Percentiles rank a stretch among this genome's conserved stretches.
phyloP scores from a whole-genome alignment of 2,113 vertebrate genomes.

The Pipa parva region DNA sequence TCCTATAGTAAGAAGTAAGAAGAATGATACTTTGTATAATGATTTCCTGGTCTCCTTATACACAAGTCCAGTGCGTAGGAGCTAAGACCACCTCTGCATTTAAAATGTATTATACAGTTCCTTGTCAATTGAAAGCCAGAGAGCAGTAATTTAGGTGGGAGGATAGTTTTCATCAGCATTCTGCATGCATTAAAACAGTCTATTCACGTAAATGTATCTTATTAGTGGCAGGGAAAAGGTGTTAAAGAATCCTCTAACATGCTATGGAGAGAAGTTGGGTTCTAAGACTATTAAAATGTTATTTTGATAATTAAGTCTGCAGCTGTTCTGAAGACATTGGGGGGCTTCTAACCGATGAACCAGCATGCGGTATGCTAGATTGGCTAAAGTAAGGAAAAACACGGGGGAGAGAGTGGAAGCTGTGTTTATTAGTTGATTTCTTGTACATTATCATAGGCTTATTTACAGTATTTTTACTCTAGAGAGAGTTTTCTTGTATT shows the following conservation, averaged over 20 bases:
- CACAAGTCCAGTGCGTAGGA: slow-evolving; percentile 49
- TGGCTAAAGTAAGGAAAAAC: background rate
- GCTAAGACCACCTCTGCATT: slow-evolving; percentile 46
- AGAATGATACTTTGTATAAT: slow-evolving; percentile 22
- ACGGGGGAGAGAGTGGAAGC: background rate
- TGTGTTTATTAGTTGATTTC: background rate
- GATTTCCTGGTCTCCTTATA: slow-evolving; percentile 43
- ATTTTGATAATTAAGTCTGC: slow-evolving; percentile 79
- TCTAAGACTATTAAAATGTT: slow-evolving; percentile 81
- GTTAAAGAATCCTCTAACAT: slow-evolving; percentile 62
- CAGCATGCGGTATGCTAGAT: slow-evolving; percentile 46
- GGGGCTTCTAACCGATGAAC: slow-evolving; percentile 50
- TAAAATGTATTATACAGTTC: slow-evolving; percentile 45
- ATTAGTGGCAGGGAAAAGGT: slow-evolving; percentile 63
- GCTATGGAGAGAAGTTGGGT: slow-evolving; percentile 68
- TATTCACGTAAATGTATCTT: slow-evolving; percentile 57
- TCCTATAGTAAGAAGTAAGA: slow-evolving; percentile 44
- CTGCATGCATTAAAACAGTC: slow-evolving; percentile 53
- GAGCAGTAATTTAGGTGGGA: slow-evolving; percentile 45
- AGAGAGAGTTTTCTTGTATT: background rate
- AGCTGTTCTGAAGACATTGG: slow-evolving; percentile 69
- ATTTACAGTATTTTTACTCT: background rate
- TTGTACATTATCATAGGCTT: background rate
- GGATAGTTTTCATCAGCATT: slow-evolving; percentile 48
- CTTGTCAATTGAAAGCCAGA: slow-evolving; percentile 46